Conservation (phyloP, 1,140 invertebrate species). For the Drosophila willistoni region DNA sequence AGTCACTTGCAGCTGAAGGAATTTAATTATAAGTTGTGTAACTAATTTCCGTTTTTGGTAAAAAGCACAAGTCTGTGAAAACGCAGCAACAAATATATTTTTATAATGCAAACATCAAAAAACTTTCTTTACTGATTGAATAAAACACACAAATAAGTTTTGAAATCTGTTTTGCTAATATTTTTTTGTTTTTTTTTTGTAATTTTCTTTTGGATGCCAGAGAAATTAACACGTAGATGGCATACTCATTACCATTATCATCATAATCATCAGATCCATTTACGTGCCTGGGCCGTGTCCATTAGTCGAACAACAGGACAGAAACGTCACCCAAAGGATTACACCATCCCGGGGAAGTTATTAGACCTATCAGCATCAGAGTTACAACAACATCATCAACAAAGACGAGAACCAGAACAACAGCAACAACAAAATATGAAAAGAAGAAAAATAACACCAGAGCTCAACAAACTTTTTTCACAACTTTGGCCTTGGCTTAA, state of each 20-base stretch:
- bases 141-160: conserved; percentile 68
- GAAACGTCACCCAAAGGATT: conserved; percentile 67
- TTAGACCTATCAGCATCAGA: conserved; percentile 74
- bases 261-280: conserved; percentile 66
- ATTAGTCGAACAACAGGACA: conserved; percentile 53
- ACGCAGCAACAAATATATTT: conserved; percentile 71
- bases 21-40: conserved; percentile 80
- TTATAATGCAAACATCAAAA: conserved; percentile 66
- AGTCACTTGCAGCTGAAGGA: conserved; percentile 52
- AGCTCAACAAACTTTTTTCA: conserved; percentile 49
- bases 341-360: conserved; percentile 72
- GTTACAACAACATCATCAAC: conserved; percentile 16
- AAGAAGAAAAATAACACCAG: conserved; percentile 32
- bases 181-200: neutral
- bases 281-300: conserved; percentile 71
- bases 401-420: conserved; percentile 25
- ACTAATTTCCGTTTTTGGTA: conserved; percentile 76
- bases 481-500: conserved; percentile 71
- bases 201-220: conserved; percentile 45
- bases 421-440: conserved; percentile 19
- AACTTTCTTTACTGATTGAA: conserved; percentile 63
- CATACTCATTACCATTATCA: conserved; percentile 55
- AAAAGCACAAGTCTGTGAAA: conserved; percentile 52
- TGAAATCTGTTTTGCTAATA: neutral
- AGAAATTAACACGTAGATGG: conserved; percentile 73